Evolutionary conservation across 37 sponge, comb jelly and placozoan genomes (phyloP).

Genomic region (Beroe ovata): DNA sequence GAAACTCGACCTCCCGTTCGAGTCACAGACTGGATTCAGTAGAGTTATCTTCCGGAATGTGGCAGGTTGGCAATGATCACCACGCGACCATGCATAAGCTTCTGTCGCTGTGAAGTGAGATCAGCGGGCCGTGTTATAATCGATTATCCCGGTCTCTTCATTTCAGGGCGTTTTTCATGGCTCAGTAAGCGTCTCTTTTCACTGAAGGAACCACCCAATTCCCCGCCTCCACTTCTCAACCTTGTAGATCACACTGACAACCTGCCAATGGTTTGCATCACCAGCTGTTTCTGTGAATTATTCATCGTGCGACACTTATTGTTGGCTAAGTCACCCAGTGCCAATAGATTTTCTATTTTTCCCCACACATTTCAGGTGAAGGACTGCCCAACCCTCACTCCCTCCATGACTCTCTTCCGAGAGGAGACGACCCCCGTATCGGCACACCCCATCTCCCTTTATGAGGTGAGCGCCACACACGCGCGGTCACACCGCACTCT

Average conservation of each 20-base stretch:
- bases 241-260: not conserved
- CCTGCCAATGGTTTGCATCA: not conserved
- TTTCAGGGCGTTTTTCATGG: constrained; percentile 58
- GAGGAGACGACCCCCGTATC: not conserved
- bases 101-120: too few relatives aligned
- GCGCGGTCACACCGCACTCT: too few relatives aligned
- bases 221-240: not conserved
- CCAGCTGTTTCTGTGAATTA: too few relatives aligned
- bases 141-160: not conserved
- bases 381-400: constrained; percentile 30
- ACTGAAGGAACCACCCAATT: constrained; percentile 25
- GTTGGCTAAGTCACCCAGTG: not conserved
- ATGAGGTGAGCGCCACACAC: not conserved
- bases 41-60: constrained; percentile 47
- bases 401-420: constrained; percentile 11
- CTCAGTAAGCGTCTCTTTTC: constrained; percentile 23
- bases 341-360: not conserved
- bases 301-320: too few relatives aligned
- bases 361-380: not conserved
- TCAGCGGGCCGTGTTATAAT: too few relatives aligned
- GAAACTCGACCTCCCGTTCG: constrained; percentile 10
- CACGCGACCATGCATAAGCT: not conserved
- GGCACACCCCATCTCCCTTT: not conserved
- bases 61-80: constrained; percentile 11
- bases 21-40: constrained; percentile 47